Conservation (phyloP, 2,113 vertebrate genomes). For the Urocitellus parryii region DNA sequence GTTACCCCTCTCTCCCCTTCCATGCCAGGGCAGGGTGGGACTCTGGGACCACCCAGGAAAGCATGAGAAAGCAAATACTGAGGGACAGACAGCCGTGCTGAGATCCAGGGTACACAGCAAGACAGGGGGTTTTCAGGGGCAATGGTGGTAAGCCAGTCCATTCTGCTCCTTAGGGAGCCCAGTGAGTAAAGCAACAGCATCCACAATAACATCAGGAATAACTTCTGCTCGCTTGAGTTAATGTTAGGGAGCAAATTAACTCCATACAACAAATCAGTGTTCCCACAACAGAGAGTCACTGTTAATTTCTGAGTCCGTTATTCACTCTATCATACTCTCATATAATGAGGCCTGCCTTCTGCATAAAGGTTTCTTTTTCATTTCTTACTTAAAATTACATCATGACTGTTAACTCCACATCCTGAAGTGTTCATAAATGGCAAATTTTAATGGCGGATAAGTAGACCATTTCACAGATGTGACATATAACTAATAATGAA, state of each 20-base stretch:
- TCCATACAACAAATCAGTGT: neutral
- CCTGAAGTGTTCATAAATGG: neutral
- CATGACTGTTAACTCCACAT: neutral
- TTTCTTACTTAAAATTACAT: neutral
- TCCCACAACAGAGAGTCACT: neutral
- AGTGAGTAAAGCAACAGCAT: neutral
- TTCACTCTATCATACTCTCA: accelerated
- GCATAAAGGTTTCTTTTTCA: neutral
- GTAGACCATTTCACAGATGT: neutral
- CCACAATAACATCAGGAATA: neutral
- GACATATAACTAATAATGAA: neutral
- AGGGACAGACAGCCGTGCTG: neutral
- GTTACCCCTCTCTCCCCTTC: neutral
- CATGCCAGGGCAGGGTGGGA: no score
- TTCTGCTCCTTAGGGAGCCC: neutral
- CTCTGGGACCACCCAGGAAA: neutral
- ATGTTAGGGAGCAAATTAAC: constrained; percentile 23
- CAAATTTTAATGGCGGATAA: neutral
- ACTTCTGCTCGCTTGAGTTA: neutral
- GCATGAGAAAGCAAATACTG: neutral
- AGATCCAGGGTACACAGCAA: neutral
- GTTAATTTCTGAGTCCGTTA: neutral
- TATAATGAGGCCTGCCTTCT: neutral
- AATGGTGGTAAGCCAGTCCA: neutral
- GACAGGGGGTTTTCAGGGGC: accelerated